These are phyloP conservation scores for Chloebia gouldiae DNA, from an alignment of 2,113 vertebrate species.

Conservation along the genomic window DNA sequence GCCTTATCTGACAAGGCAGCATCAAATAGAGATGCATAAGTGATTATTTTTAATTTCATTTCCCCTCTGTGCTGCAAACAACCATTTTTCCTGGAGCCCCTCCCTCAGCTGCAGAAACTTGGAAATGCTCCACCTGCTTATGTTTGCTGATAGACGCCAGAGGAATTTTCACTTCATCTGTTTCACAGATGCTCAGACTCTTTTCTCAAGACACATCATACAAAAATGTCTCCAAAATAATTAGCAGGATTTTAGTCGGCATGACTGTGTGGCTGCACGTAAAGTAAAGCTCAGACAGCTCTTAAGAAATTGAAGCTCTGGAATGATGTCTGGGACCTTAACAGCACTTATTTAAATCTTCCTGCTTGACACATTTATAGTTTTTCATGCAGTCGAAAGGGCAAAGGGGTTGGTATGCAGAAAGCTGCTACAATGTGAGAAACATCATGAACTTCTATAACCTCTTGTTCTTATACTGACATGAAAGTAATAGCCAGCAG, in stretches of 20 bases:
- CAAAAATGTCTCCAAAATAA: slow-evolving; percentile 23
- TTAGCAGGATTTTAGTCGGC: background rate
- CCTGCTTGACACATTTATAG: slow-evolving; percentile 29
- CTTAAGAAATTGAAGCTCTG: slow-evolving; percentile 15
- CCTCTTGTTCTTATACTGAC: background rate
- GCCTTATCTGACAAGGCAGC: background rate
- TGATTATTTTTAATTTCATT: background rate
- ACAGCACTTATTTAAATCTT: slow-evolving; percentile 32
- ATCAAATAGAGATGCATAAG: background rate
- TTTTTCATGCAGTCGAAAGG: slow-evolving; percentile 4
- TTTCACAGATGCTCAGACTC: slow-evolving; percentile 33
- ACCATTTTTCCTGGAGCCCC: background rate
- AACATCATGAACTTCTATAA: slow-evolving; percentile 17
- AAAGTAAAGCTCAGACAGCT: slow-evolving; percentile 28
- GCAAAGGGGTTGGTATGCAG: slow-evolving; percentile 15
- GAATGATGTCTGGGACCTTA: slow-evolving; percentile 25
- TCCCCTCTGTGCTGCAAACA: background rate
- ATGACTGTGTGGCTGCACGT: background rate
- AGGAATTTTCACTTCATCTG: slow-evolving; percentile 38
- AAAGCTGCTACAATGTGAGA: slow-evolving; percentile 37
- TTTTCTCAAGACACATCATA: slow-evolving; percentile 5
- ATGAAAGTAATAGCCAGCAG: background rate
- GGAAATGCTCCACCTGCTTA: slow-evolving; percentile 16
- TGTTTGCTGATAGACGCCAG: slow-evolving; percentile 18
- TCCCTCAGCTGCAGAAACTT: slow-evolving; percentile 13